These are phyloP conservation scores for Mesocentrotus franciscanus DNA, from an alignment of 53 echinoderm and acorn worm species.

Conservation along the genomic window DNA sequence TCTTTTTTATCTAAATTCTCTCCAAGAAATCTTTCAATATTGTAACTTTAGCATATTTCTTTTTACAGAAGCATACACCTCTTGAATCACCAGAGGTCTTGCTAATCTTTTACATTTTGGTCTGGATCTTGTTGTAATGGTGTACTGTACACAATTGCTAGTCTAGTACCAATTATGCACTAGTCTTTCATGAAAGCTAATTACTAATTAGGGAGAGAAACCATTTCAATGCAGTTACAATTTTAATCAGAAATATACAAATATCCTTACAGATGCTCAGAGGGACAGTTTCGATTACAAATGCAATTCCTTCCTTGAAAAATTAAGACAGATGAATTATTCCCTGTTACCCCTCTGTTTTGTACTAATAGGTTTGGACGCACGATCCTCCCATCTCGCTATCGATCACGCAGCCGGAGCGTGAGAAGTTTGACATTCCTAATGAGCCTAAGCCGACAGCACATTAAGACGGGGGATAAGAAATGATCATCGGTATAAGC, in stretches of 20 bases:
- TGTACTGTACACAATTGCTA: no score
- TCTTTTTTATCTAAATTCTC: background rate
- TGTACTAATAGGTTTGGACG: constrained; percentile 28
- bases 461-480: constrained; percentile 11
- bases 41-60: no score
- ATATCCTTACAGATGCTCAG: background rate
- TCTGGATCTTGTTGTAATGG: no score
- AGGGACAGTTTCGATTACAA: background rate
- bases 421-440: constrained; percentile 57
- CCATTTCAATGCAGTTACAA: background rate
- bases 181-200: background rate
- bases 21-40: background rate
- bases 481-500: background rate
- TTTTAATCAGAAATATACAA: background rate
- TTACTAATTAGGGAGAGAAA: background rate
- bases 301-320: background rate
- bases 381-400: constrained; percentile 27
- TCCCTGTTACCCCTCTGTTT: background rate
- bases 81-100: no score
- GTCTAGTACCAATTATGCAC: no score
- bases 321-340: constrained; percentile 38
- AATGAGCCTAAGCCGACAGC: constrained; percentile 50
- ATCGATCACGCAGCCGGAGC: constrained; percentile 41
- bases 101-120: no score
- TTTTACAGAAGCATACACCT: no score